Conservation (phyloP, 2,113 vertebrate genomes). For the Marmota monax region DNA sequence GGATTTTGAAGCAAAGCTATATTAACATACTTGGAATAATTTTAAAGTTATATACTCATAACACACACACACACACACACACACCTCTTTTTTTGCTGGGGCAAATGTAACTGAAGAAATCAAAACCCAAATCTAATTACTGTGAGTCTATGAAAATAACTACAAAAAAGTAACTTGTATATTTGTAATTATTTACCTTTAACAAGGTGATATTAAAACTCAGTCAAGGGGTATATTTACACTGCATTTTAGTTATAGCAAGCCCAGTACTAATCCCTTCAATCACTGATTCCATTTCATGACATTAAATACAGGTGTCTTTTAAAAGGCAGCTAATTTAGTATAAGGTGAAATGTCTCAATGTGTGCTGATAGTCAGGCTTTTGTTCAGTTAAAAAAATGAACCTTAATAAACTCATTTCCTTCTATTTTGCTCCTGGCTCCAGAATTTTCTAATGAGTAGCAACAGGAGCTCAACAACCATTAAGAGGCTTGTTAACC, state of each 20-base stretch:
- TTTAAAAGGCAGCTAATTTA: slow-evolving; percentile 55
- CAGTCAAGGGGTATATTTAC: background rate
- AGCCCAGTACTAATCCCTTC: background rate
- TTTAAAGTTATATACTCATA: background rate
- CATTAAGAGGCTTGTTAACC: slow-evolving; percentile 52
- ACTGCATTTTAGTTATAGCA: slow-evolving; percentile 29
- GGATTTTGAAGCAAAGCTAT: background rate
- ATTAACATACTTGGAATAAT: background rate
- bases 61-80: background rate
- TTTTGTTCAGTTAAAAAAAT: slow-evolving; percentile 54
- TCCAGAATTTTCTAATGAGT: slow-evolving; percentile 73
- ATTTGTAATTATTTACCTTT: slow-evolving; percentile 42
- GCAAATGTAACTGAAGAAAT: background rate
- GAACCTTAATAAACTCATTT: slow-evolving; percentile 24
- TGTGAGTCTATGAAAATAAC: background rate
- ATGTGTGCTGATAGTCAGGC: background rate
- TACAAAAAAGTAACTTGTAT: background rate
- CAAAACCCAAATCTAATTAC: background rate
- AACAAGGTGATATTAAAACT: background rate
- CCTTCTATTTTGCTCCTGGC: slow-evolving; percentile 21
- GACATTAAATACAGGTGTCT: background rate
- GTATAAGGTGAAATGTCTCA: background rate
- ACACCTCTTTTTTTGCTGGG: background rate
- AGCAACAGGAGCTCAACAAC: slow-evolving; percentile 54
- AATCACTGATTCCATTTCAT: slow-evolving; percentile 11